phyloP scores from a whole-genome alignment of 1,140 invertebrate species.

The Pseudomyrmex pallidus region DNA sequence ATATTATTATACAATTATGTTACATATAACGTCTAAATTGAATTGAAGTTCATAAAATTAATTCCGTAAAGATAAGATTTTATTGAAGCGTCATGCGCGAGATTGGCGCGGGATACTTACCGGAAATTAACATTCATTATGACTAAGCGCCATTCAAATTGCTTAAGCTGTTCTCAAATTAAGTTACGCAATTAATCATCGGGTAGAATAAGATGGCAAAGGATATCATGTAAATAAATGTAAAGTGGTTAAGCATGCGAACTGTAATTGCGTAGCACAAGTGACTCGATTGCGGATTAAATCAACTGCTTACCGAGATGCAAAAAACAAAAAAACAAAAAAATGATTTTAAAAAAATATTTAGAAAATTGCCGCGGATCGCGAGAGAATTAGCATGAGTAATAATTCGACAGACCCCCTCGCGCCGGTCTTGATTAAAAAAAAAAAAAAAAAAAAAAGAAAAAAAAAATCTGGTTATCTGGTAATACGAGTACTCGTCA shows the following conservation, averaged over 20 bases:
- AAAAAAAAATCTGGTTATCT: slow-evolving; percentile 61
- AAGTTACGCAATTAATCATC: slow-evolving; percentile 50
- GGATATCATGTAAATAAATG: slow-evolving; percentile 57
- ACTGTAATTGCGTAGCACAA: slow-evolving; percentile 41
- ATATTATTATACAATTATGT: background rate
- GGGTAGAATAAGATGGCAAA: slow-evolving; percentile 10
- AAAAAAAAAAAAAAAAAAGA: too few species aligned
- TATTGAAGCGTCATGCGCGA: background rate
- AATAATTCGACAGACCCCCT: background rate
- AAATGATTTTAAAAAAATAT: slow-evolving; percentile 2
- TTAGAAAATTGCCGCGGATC: background rate
- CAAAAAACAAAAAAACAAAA: too few species aligned
- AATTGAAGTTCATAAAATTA: too few species aligned
- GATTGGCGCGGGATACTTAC: slow-evolving; percentile 3
- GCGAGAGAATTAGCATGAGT: background rate
- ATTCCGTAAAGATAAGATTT: slow-evolving; percentile 19
- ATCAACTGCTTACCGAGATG: slow-evolving; percentile 20
- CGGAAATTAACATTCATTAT: slow-evolving; percentile 32
- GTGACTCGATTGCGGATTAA: slow-evolving; percentile 38
- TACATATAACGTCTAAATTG: background rate
- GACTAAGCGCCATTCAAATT: slow-evolving; percentile 22
- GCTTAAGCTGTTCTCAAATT: slow-evolving; percentile 38
- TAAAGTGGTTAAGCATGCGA: slow-evolving; percentile 39
- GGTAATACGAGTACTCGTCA: slow-evolving; percentile 63
- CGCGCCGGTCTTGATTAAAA: too few species aligned